These are phyloP conservation scores for Brachionus asplanchnoidis DNA, from an alignment of 1,140 invertebrate genomes.

Conservation along the genomic window DNA sequence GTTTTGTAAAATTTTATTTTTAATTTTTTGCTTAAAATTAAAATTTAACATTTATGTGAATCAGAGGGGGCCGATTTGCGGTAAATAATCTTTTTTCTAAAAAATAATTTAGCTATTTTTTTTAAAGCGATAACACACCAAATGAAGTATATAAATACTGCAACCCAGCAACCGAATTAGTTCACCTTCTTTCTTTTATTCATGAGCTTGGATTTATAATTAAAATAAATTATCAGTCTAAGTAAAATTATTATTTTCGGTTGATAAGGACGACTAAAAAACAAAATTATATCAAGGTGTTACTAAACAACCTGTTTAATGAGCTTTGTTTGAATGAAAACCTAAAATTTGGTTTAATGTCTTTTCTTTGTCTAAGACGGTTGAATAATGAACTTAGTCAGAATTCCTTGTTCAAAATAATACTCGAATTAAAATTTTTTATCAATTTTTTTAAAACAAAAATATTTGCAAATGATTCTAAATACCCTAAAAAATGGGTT, in stretches of 20 bases:
- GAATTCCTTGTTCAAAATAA: too few relatives aligned
- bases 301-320: slow-evolving; percentile 28
- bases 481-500: too few relatives aligned
- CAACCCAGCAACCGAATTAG: slow-evolving; percentile 14
- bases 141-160: slow-evolving; percentile 22
- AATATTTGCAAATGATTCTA: too few relatives aligned
- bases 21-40: neutral
- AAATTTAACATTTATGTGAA: neutral
- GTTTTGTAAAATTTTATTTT: neutral
- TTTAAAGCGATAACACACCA: neutral
- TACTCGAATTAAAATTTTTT: too few relatives aligned
- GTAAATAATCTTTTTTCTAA: slow-evolving; percentile 1
- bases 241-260: neutral
- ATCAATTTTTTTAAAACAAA: too few relatives aligned
- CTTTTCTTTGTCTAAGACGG: neutral
- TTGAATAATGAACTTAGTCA: neutral
- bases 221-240: slow-evolving; percentile 33
- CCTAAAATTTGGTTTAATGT: neutral
- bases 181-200: neutral
- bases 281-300: slow-evolving; percentile 30
- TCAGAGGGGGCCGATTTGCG: neutral
- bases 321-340: slow-evolving; percentile 1
- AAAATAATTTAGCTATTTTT: neutral
- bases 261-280: slow-evolving; percentile 40
- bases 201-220: neutral